A percentile compares a stretch with the other conserved stretches of the same genome.
phyloP scores from a whole-genome alignment of 2,113 vertebrate genomes.

The Neodon shergylaensis region DNA sequence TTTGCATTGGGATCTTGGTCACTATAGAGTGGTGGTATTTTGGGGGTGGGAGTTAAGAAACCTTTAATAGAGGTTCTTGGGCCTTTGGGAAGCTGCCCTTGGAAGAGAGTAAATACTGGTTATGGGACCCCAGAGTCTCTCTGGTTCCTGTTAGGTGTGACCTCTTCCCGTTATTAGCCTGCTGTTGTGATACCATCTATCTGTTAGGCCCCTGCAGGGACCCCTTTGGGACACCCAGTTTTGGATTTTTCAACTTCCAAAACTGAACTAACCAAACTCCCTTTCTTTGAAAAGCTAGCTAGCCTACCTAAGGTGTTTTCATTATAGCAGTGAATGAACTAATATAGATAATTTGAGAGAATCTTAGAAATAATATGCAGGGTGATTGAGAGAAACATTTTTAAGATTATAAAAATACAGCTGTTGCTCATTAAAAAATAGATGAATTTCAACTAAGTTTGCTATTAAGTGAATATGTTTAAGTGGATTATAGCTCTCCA shows the following conservation, averaged over 20 bases:
- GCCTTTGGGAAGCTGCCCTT: background rate
- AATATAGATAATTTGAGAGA: conserved; percentile 25
- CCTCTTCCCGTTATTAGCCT: background rate
- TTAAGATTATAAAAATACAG: conserved; percentile 56
- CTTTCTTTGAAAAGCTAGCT: background rate
- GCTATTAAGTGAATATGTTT: conserved; percentile 67
- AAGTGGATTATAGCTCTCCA: conserved; percentile 70
- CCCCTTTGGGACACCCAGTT: background rate
- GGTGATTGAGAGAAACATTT: conserved; percentile 45
- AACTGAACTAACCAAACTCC: background rate
- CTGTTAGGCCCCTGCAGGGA: background rate
- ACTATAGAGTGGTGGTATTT: background rate
- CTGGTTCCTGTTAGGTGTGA: background rate
- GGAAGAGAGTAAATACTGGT: background rate
- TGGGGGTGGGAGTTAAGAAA: background rate
- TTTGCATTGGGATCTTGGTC: background rate
- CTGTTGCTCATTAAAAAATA: conserved; percentile 60
- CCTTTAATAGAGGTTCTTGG: background rate
- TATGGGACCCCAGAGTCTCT: background rate
- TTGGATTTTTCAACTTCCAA: background rate
- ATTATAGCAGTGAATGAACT: background rate
- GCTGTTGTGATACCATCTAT: background rate
- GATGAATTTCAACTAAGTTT: conserved; percentile 54
- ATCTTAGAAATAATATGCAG: conserved; percentile 31
- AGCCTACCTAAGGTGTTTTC: background rate